A percentile compares a stretch with the other conserved stretches of the same genome.
phyloP scores from a whole-genome alignment of 2,113 vertebrate species.

The human region DNA sequence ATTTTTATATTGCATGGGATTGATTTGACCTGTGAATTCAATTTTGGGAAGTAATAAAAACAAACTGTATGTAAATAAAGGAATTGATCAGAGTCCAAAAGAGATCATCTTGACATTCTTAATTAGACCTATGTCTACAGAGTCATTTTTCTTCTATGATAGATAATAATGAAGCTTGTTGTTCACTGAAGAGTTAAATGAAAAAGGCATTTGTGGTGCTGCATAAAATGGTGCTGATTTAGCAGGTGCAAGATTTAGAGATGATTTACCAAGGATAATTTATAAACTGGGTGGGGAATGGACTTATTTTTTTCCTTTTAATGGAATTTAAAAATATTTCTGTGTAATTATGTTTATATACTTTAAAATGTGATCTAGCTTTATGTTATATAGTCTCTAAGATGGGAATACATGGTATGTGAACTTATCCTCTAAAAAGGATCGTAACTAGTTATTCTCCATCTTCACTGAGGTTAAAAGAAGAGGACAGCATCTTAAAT shows the following conservation, averaged over 20 bases:
- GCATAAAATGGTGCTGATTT: neutral
- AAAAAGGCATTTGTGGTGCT: neutral
- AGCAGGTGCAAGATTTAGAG: neutral
- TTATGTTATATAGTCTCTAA: neutral
- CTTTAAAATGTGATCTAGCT: neutral
- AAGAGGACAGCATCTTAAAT: neutral
- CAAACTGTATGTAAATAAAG: neutral
- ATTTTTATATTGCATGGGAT: neutral
- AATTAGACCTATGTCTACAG: neutral
- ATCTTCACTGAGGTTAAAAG: neutral
- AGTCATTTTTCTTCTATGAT: neutral
- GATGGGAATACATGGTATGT: neutral
- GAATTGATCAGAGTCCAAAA: constrained; percentile 24
- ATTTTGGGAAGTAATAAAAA: neutral
- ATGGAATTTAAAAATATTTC: neutral
- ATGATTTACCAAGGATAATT: neutral
- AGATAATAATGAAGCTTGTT: neutral
- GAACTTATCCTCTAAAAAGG: neutral
- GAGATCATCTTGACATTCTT: neutral
- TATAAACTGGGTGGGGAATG: neutral
- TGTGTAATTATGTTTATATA: neutral
- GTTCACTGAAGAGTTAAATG: neutral
- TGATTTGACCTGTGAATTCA: neutral
- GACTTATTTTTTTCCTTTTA: neutral
- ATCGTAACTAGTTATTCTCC: neutral